Conservation (phyloP, 2,797 vertebrate species). For the Delichon dasypus region DNA sequence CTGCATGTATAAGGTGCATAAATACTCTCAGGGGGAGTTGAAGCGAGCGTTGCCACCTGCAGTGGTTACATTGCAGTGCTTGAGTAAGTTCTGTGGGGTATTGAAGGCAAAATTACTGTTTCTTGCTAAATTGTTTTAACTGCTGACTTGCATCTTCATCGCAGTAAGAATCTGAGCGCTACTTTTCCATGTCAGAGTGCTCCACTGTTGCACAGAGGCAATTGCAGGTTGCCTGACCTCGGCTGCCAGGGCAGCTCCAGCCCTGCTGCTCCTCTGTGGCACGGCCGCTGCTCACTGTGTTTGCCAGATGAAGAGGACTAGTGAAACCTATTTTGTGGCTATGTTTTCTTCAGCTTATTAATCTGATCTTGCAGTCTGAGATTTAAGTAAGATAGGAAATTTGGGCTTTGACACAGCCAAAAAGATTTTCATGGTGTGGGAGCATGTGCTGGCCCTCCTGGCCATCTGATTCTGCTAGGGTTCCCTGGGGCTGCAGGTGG, state of each 20-base stretch:
- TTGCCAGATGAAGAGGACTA: not conserved
- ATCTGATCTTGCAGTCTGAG: not conserved
- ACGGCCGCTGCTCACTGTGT: rapidly evolving
- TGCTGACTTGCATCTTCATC: not conserved
- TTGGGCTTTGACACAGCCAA: not conserved
- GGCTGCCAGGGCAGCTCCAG: not conserved
- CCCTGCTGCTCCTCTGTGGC: not conserved
- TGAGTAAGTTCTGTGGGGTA: not conserved
- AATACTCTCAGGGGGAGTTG: not conserved
- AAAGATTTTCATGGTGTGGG: not conserved
- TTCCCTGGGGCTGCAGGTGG: not conserved
- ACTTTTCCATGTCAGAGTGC: not conserved
- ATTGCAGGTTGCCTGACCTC: not conserved
- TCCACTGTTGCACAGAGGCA: not conserved
- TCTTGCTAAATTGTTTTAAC: not conserved
- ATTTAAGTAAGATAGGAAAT: not conserved
- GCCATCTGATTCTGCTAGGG: not conserved
- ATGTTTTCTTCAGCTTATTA: not conserved
- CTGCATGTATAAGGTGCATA: not conserved
- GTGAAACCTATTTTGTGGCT: not conserved
- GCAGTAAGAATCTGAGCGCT: rapidly evolving
- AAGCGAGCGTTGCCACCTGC: not conserved
- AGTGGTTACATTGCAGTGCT: not conserved
- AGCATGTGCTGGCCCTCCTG: not conserved
- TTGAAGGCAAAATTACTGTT: not conserved